Percentiles rank a stretch among this genome's conserved stretches.
Evolutionary conservation across 2,888 invertebrate species (phyloP).

Genomic region (Eristalis arbustorum): DNA sequence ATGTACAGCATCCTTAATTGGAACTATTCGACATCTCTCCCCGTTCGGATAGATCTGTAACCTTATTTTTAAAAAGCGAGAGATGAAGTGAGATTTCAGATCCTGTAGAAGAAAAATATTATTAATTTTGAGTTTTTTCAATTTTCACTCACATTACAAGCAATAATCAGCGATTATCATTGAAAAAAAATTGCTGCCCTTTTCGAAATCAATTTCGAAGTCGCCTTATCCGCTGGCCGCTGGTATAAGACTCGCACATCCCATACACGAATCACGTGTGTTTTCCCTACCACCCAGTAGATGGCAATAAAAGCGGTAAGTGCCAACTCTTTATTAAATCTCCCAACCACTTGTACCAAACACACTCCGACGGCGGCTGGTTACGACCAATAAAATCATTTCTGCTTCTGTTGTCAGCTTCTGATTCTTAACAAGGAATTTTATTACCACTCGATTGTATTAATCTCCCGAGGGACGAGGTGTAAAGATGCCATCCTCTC

Average conservation of each 20-base stretch:
- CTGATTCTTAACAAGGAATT: conserved; percentile 20
- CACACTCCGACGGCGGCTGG: conserved; percentile 14
- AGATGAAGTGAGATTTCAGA: no score
- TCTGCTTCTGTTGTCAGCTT: background rate
- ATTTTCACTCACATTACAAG: no score
- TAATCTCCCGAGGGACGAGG: background rate
- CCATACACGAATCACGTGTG: conserved; percentile 2
- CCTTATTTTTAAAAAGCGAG: no score
- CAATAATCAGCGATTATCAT: no score
- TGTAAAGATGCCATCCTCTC: background rate
- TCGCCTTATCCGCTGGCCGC: background rate
- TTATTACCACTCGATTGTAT: conserved; percentile 7
- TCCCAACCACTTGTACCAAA: conserved; percentile 47
- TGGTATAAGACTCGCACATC: background rate
- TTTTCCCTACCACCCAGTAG: conserved; percentile 59
- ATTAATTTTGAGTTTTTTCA: no score
- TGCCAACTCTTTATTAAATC: conserved; percentile 30
- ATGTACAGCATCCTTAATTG: no score
- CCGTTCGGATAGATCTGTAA: no score
- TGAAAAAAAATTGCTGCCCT: background rate
- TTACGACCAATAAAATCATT: conserved; percentile 57
- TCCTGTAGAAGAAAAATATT: no score
- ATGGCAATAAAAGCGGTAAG: conserved; percentile 48
- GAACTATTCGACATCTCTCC: no score
- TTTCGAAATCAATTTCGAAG: background rate